Evolutionary conservation across 2,113 vertebrate species (phyloP).

Genomic region (Eudyptes chrysolophus): DNA sequence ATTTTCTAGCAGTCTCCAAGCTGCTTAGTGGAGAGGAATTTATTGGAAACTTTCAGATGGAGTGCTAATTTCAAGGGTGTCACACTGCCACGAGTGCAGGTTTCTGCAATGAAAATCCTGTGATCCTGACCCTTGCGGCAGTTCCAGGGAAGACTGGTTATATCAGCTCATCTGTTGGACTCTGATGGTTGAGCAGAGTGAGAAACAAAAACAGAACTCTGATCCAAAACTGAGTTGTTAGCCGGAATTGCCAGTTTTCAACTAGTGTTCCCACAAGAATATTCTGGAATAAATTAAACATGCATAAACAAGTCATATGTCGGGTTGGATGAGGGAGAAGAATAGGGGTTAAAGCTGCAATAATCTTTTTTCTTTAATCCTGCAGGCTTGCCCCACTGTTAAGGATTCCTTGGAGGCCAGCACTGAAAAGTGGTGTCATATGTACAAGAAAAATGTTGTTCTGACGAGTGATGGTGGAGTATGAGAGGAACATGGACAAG

Average conservation of each 20-base stretch:
- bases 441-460: neutral
- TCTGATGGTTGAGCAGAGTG: neutral
- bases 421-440: neutral
- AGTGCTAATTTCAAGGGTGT: neutral
- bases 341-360: neutral
- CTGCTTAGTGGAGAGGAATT: neutral
- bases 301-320: neutral
- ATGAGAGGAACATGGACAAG: neutral
- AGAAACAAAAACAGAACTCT: neutral
- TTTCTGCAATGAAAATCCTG: neutral
- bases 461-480: neutral
- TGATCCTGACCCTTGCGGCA: fast-evolving
- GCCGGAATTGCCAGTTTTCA: neutral
- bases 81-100: neutral
- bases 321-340: neutral
- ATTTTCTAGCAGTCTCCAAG: neutral
- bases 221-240: neutral
- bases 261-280: neutral
- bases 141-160: neutral
- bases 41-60: neutral
- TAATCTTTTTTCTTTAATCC: neutral
- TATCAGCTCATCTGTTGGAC: neutral
- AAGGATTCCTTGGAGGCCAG: neutral
- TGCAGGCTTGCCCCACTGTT: neutral
- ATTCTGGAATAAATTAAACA: neutral